These are phyloP conservation scores for Scaptomyza montana DNA, from an alignment of 1,140 invertebrate genomes.

Conservation along the genomic window DNA sequence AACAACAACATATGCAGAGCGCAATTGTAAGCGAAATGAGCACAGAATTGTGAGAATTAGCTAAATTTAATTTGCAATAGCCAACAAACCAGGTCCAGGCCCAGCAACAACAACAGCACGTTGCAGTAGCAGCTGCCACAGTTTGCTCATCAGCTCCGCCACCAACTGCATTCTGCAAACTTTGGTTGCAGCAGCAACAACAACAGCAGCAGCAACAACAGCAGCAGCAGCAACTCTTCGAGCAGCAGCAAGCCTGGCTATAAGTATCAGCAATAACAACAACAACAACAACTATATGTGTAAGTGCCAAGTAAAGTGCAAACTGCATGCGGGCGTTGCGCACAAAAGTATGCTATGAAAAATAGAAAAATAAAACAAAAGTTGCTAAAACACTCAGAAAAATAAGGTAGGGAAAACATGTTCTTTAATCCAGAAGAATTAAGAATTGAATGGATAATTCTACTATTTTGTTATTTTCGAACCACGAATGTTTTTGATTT, in stretches of 20 bases:
- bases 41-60: slow-evolving; percentile 84
- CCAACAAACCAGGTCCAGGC: slow-evolving; percentile 57
- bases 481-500: too few species aligned
- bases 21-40: slow-evolving; percentile 84
- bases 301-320: slow-evolving; percentile 75
- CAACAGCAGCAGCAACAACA: slow-evolving; percentile 56
- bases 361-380: slow-evolving; percentile 4
- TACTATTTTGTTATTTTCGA: too few species aligned
- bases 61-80: slow-evolving; percentile 84
- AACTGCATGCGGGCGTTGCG: slow-evolving; percentile 62
- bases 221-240: slow-evolving; percentile 61
- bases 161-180: slow-evolving; percentile 79
- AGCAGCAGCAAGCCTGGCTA: slow-evolving; percentile 73
- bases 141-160: slow-evolving; percentile 65
- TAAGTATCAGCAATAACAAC: slow-evolving; percentile 53
- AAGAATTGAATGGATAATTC: too few species aligned
- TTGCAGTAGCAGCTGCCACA: slow-evolving; percentile 48
- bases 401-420: not conserved
- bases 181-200: slow-evolving; percentile 79
- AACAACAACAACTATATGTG: slow-evolving; percentile 41
- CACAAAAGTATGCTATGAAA: slow-evolving; percentile 59
- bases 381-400: not conserved
- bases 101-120: slow-evolving; percentile 20
- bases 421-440: too few species aligned
- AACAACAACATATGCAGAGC: slow-evolving; percentile 63